These are phyloP conservation scores for Macaria liturata DNA, from an alignment of 2,888 invertebrate species.

Conservation along the genomic window DNA sequence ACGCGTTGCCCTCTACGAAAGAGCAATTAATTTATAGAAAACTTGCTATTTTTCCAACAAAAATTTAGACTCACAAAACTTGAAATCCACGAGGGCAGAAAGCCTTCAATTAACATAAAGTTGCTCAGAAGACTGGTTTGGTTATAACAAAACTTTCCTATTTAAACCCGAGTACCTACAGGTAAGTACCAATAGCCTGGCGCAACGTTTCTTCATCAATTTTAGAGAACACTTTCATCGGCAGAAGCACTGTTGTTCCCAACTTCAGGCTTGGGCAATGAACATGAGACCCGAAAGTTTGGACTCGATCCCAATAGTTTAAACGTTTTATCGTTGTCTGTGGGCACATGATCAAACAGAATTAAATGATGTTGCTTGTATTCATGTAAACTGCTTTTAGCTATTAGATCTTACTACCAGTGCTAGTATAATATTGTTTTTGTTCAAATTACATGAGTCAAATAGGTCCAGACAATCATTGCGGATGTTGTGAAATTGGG, in stretches of 20 bases:
- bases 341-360: neutral
- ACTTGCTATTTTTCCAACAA: neutral
- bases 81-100: neutral
- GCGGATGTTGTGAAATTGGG: no score
- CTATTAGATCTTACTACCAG: no score
- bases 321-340: slow-evolving; percentile 22
- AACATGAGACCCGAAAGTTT: slow-evolving; percentile 19
- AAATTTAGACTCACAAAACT: neutral
- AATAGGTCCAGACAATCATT: no score
- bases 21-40: no score
- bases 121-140: neutral
- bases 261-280: slow-evolving; percentile 15
- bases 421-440: no score
- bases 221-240: slow-evolving; percentile 5
- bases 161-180: neutral
- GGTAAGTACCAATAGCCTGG: neutral
- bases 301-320: slow-evolving; percentile 13
- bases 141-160: neutral
- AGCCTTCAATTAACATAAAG: neutral
- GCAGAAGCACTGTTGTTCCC: slow-evolving; percentile 18
- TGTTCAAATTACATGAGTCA: no score
- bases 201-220: slow-evolving; percentile 3
- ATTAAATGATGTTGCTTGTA: no score
- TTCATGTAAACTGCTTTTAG: no score
- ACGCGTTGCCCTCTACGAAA: no score